Evolutionary conservation across 2,113 vertebrate species (phyloP), one percentile per base, ranked within the genome.

Genomic region (Camelus bactrianus): DNA sequence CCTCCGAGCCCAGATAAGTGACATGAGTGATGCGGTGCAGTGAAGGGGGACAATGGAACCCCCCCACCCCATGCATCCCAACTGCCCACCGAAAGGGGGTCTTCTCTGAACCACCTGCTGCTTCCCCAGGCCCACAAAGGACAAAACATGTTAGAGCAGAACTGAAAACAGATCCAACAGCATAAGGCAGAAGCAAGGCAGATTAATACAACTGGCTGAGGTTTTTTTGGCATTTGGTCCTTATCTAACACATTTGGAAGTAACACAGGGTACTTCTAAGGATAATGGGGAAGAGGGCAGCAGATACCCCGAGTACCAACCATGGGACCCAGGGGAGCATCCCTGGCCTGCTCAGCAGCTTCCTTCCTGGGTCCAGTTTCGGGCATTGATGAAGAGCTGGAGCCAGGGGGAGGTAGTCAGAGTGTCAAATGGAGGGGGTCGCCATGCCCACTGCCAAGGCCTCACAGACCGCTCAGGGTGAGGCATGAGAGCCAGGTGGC

Each of bases 391-490:
- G 97, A 99, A 99, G 98, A 99, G 99, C 38, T 98, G 98, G 10
- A 99, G 97, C 99, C 99, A 99, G 0, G 99, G 99, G 0, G 99
- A 99, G 0, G 98, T 97, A 8, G 96, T 75, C 32, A 99, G 97
- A 6, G 72, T 48, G 73, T 97, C 94, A 67, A 97, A 97, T 0
- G 95, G 97, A 89, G 96, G 72, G 32, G n/a, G 98, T 11, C 97
- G 3, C 99, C 99, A 99, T 0, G 99, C 98, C 99, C 99, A 99
- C 97, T 99, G 99, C 99, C 99, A 99, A n/a, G 97, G 97, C 67
- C 99, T 97, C 88, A 99, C 99, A 5, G 99, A 98, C 14, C 99
- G 98, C 98, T 99, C 99, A 0, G 99, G 99, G 95, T 99, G 99
- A 0, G 99, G 99, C 99, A 99, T 99, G 98, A 99, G 98, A 54